phyloP scores from a whole-genome alignment of 2,113 vertebrate species.

The Camelus bactrianus region DNA sequence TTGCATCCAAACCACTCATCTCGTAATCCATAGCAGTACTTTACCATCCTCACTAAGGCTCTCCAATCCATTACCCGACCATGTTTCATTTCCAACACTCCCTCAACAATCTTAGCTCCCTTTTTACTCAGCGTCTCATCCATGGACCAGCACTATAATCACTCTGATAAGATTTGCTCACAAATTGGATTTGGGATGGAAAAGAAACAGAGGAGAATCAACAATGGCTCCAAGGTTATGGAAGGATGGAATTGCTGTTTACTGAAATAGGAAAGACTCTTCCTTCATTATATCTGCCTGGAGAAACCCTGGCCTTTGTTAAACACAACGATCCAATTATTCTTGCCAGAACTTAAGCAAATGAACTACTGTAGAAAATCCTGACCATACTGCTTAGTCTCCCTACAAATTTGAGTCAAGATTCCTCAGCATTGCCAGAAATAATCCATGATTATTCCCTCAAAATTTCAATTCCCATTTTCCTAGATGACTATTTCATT shows the following conservation, averaged over 20 bases:
- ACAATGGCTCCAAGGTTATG: neutral
- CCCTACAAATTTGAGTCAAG: slow-evolving; percentile 12
- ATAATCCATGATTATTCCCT: neutral
- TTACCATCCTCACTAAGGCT: neutral
- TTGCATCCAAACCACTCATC: neutral
- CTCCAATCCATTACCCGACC: neutral
- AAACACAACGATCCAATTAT: neutral
- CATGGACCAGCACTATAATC: neutral
- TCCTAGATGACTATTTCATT: neutral
- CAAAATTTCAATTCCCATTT: neutral
- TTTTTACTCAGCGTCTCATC: neutral
- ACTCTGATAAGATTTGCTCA: neutral
- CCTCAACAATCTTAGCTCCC: neutral
- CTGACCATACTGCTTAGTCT: neutral
- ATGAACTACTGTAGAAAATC: neutral
- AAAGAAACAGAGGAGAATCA: neutral
- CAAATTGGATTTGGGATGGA: neutral
- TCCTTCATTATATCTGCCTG: neutral
- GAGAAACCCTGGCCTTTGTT: neutral
- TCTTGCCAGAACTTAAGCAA: neutral
- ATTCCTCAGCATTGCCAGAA: neutral
- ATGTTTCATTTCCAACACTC: neutral
- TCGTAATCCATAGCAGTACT: neutral
- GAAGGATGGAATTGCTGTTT: neutral
- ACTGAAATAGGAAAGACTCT: neutral